Percentiles rank a stretch among this genome's conserved stretches.
Evolutionary conservation across 2,888 invertebrate genomes (phyloP).

Genomic region (Aphelenchoides bicaudatus): DNA sequence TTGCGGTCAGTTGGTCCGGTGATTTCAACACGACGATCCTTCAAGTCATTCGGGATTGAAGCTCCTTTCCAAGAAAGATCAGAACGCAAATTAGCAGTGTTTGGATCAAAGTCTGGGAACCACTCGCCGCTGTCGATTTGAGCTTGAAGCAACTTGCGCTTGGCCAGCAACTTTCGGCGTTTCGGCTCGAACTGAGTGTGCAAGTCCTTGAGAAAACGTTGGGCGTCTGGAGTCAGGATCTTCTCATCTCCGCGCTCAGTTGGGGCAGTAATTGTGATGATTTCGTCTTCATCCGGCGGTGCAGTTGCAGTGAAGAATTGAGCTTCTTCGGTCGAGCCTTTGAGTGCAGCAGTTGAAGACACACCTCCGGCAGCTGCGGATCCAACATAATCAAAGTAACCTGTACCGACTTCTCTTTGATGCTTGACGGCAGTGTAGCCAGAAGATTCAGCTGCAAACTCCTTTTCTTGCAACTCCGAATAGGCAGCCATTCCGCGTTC

Average conservation of each 20-base stretch:
- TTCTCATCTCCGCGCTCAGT: conserved; percentile 63
- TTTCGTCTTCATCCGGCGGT: conserved; percentile 57
- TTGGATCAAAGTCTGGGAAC: conserved; percentile 63
- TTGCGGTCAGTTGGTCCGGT: conserved; percentile 67
- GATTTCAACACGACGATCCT: conserved; percentile 61
- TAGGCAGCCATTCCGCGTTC: conserved; percentile 59
- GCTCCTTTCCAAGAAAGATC: conserved; percentile 68
- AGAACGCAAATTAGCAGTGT: conserved; percentile 63
- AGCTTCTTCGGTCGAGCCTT: conserved; percentile 61
- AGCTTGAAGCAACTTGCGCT: conserved; percentile 42
- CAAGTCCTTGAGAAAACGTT: conserved; percentile 67
- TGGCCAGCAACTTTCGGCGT: conserved; percentile 47
- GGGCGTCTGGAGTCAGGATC: conserved; percentile 67
- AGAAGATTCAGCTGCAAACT: conserved; percentile 58
- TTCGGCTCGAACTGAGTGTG: conserved; percentile 64
- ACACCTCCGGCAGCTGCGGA: conserved; percentile 53
- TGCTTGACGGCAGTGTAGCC: conserved; percentile 63
- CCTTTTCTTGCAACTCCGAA: conserved; percentile 60
- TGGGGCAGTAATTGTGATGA: conserved; percentile 53
- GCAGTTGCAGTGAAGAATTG: conserved; percentile 59
- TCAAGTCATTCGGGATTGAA: conserved; percentile 47
- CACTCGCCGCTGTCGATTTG: conserved; percentile 54
- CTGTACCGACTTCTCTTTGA: conserved; percentile 62
- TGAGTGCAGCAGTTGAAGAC: conserved; percentile 54
- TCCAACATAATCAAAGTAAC: conserved; percentile 61